These are phyloP conservation scores for Chanos chanos DNA, from an alignment of 2,797 vertebrate genomes.

Conservation along the genomic window DNA sequence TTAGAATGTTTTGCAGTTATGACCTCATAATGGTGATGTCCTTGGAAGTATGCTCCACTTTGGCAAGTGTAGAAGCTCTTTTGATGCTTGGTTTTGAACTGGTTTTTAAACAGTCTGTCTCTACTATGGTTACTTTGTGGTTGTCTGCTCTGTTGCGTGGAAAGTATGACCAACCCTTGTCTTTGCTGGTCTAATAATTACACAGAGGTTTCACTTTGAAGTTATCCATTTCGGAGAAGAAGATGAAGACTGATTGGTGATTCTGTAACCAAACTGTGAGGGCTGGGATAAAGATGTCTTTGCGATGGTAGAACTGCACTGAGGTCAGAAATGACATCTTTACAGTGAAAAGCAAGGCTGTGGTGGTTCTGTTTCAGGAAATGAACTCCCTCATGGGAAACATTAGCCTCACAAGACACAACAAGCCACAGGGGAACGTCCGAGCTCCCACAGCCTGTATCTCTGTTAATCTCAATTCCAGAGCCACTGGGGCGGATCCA, in stretches of 20 bases:
- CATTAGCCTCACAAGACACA: slow-evolving; percentile 57
- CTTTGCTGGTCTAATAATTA: neutral
- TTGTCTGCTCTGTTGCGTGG: neutral
- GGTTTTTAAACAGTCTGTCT: no score
- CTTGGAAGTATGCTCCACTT: no score
- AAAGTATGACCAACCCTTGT: neutral
- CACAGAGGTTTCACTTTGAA: neutral
- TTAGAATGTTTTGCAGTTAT: no score
- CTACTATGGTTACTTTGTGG: neutral
- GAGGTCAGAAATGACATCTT: slow-evolving; percentile 53
- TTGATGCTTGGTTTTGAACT: no score
- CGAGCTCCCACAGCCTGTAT: slow-evolving; percentile 61
- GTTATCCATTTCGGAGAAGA: neutral
- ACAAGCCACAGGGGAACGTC: slow-evolving; percentile 54
- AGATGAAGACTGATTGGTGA: neutral
- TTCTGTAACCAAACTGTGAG: neutral
- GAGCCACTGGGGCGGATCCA: slow-evolving; percentile 28
- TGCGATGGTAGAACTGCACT: slow-evolving; percentile 55
- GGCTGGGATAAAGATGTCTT: slow-evolving; percentile 26
- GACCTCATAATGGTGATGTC: no score
- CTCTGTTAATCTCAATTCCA: slow-evolving; percentile 42
- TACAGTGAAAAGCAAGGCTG: slow-evolving; percentile 42
- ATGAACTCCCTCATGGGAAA: slow-evolving; percentile 50
- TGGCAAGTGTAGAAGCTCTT: no score
- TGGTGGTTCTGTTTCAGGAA: slow-evolving; percentile 53